Conservation (phyloP, 2,113 vertebrate species). For the Sinocyclocheilus maitianheensis region DNA sequence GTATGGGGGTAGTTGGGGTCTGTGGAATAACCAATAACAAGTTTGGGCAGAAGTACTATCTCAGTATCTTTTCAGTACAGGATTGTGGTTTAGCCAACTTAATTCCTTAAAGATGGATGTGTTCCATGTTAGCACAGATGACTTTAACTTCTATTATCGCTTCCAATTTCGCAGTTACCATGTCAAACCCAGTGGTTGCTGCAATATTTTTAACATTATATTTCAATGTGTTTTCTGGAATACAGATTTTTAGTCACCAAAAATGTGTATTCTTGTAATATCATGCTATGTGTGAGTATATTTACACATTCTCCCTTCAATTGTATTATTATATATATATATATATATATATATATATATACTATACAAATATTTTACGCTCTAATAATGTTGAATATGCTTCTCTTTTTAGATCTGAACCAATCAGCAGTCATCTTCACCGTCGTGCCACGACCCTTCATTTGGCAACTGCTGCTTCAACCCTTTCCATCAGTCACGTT, state of each 20-base stretch:
- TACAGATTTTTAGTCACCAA: not conserved
- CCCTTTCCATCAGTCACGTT: slow-evolving; percentile 26
- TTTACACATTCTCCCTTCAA: not conserved
- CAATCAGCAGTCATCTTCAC: slow-evolving; percentile 25
- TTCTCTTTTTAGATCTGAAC: slow-evolving; percentile 41
- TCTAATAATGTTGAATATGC: not conserved
- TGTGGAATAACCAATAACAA: slow-evolving; percentile 66
- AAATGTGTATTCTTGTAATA: not conserved
- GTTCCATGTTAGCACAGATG: not conserved
- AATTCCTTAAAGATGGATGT: slow-evolving; percentile 53
- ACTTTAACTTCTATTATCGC: not conserved
- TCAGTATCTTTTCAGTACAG: slow-evolving; percentile 62
- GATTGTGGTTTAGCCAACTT: slow-evolving; percentile 67
- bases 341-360: not conserved
- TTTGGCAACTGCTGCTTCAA: slow-evolving; percentile 28
- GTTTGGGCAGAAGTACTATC: slow-evolving; percentile 67
- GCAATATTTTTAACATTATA: not conserved
- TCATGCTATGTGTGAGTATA: not conserved
- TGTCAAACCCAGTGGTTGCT: not conserved
- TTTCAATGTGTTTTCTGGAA: not conserved
- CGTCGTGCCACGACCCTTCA: not conserved
- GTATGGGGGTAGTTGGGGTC: slow-evolving; percentile 42
- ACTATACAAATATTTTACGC: not conserved
- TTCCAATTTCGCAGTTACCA: not conserved
- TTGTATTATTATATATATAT: not conserved